phyloP scores from a whole-genome alignment of 2,888 invertebrate species.

The Apodemia mormo region DNA sequence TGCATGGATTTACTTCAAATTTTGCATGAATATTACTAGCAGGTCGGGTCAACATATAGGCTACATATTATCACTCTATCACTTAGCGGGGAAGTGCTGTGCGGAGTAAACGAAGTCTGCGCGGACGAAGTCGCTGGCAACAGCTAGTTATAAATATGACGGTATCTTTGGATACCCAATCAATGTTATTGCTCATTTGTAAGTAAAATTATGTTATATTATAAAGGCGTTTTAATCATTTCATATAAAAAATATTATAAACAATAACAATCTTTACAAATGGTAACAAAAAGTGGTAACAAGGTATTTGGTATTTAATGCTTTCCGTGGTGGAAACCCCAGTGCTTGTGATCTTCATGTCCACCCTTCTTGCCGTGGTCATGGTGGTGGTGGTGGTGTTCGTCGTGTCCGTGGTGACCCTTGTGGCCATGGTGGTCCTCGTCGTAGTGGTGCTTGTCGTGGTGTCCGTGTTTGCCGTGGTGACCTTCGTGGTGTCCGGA shows the following conservation, averaged over 20 bases:
- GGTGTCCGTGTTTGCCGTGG: slow-evolving; percentile 89
- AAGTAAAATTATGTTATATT: neutral
- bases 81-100: too few relatives aligned
- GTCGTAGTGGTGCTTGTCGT: slow-evolving; percentile 90
- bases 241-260: slow-evolving; percentile 33
- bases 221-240: neutral
- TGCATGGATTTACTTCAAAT: too few relatives aligned
- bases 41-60: too few relatives aligned
- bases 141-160: too few relatives aligned
- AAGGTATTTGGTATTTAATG: slow-evolving; percentile 53
- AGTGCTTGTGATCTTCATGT: slow-evolving; percentile 87
- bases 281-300: slow-evolving; percentile 34
- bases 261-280: slow-evolving; percentile 36
- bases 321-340: slow-evolving; percentile 84
- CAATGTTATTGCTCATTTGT: too few relatives aligned
- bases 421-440: slow-evolving; percentile 90
- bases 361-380: slow-evolving; percentile 90
- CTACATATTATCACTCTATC: too few relatives aligned
- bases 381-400: slow-evolving; percentile 87
- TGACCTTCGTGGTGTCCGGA: slow-evolving; percentile 89
- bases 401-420: slow-evolving; percentile 89
- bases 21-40: too few relatives aligned
- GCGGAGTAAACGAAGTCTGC: too few relatives aligned
- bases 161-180: too few relatives aligned
- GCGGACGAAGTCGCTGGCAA: too few relatives aligned